Evolutionary conservation across 2,797 vertebrate species (phyloP).

Genomic region (Thunnus albacares): DNA sequence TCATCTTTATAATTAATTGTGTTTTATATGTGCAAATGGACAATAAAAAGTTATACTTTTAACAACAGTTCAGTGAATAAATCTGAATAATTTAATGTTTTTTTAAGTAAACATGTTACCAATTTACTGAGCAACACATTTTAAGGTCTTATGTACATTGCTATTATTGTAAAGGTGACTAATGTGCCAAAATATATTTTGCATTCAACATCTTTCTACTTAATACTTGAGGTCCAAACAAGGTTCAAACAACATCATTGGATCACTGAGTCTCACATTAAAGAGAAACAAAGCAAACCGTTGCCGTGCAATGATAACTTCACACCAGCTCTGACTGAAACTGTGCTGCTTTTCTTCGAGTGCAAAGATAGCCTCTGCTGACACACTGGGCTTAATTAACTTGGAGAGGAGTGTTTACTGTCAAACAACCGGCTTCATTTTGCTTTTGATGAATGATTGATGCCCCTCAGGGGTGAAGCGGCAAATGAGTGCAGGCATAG

Average conservation of each 20-base stretch:
- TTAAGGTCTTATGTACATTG: background rate
- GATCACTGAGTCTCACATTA: conserved; percentile 24
- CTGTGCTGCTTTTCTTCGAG: conserved; percentile 22
- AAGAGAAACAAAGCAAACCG: conserved; percentile 40
- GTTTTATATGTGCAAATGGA: background rate
- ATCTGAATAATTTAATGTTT: background rate
- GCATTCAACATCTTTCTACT: conserved; percentile 9
- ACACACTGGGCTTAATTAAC: conserved; percentile 74
- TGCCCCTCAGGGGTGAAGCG: conserved; percentile 39
- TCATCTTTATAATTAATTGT: background rate
- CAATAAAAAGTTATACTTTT: background rate
- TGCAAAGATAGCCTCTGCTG: conserved; percentile 43
- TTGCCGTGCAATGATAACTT: conserved; percentile 23
- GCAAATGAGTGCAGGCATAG: conserved; percentile 23
- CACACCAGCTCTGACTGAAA: conserved; percentile 16
- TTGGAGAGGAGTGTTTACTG: conserved; percentile 59
- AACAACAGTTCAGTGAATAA: background rate
- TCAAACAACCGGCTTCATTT: conserved; percentile 69
- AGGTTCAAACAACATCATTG: conserved; percentile 25
- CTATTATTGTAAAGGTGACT: background rate
- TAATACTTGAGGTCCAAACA: conserved; percentile 5
- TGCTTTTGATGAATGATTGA: conserved; percentile 77
- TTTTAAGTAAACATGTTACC: background rate
- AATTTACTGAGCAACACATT: background rate
- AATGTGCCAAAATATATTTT: background rate